Evolutionary conservation across 2,797 vertebrate genomes (phyloP), one percentile per base, ranked within the genome.

Genomic region (Chelidonichthys spinosus): DNA sequence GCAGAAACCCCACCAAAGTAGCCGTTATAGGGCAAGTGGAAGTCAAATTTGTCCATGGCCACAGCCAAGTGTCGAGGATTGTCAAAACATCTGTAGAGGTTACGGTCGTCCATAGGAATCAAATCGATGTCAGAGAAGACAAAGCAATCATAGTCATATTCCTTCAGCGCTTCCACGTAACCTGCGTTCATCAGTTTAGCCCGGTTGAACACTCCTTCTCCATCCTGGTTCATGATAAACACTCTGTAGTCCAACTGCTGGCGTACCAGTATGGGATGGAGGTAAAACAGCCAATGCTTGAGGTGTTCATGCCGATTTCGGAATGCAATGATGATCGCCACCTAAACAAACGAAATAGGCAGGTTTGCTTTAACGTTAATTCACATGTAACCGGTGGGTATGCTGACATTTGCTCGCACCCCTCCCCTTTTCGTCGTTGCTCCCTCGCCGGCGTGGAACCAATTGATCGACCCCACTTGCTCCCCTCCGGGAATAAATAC

Each of bases 111-210:
- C 91, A 98, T 94, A 2, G 97, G 97, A 69, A 99, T 93, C 76
- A 99, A 94, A 90, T 99, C 97, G 18, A 99, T 93, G 0, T 99
- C 98, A 6, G 97, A 99, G 86, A 99, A 99, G 71, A 99, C 95
- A 74, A 99, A 97, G 91, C 98, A 99, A 2, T 95, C 90, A 47
- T 98, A 98, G 75, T 97, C 94, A 70, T 98, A 96, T 56, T 97
- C 95, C 90, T 98, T 99, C 79, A 96, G 85, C 44, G 96, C 95
- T 90, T 99, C 97, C 11, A 32, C 15, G 60, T 94, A 98, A 88
- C 98, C 98, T 42, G 92, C 64, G 13, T 99, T 99, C 89, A 99
- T 93, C 81, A 99, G 95, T 77, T 99, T 99, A 39, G 97, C 98
- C 2, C 97, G 94, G 88, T 99, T 99, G 92, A 99, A 99, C 7